Evolutionary conservation across 2,113 vertebrate genomes (phyloP), one percentile per base, ranked within the genome.

Genomic region (Corythoichthys intestinalis): DNA sequence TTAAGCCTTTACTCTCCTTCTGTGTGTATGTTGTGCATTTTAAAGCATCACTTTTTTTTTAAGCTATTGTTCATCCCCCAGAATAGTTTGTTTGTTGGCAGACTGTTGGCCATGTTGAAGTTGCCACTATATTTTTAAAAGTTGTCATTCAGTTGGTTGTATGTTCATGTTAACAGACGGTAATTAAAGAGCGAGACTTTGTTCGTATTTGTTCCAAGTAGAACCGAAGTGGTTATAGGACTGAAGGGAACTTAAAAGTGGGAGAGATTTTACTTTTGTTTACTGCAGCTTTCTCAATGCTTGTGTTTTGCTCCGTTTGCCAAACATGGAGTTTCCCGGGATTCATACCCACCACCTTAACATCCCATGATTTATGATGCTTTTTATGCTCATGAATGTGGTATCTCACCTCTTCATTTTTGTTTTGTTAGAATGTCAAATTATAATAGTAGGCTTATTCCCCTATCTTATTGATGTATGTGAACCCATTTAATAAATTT

Each of bases 211-310:
- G 87, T 84, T 88, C 84, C 83, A 73, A 76, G 81, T 85, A 83
- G 83, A 85, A 82, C 64, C 58, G 74, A 75, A 77, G 81, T 86
- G 79, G 87, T 84, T 80, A 83, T 81, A 83, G 86, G 84, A 87
- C 83, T 84, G 90, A 90, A 92, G 88, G 88, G 90, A 89, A 86
- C 83, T 84, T 82, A 82, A 76, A 86, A 83, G 68, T 79, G 74
- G 77, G 85, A 89, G 85, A 83, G 68, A 75, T 85, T 87, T 82
- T 73, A 84, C 77, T 84, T 80, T 80, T 86, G 86, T 92, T 91
- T 91, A 90, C 85, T 86, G 53, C 69, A 52, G 58, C 71, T 72
- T 78, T 74, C 70, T 85, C 77, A 56, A 72, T 70, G 70, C 77
- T 88, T 83, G 77, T 83, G 78, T 84, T 77, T 87, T 75, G 85